A percentile compares a stretch with the other conserved stretches of the same genome.
phyloP scores from a whole-genome alignment of 1,140 invertebrate species.

The Trachymyrmex septentrionalis region DNA sequence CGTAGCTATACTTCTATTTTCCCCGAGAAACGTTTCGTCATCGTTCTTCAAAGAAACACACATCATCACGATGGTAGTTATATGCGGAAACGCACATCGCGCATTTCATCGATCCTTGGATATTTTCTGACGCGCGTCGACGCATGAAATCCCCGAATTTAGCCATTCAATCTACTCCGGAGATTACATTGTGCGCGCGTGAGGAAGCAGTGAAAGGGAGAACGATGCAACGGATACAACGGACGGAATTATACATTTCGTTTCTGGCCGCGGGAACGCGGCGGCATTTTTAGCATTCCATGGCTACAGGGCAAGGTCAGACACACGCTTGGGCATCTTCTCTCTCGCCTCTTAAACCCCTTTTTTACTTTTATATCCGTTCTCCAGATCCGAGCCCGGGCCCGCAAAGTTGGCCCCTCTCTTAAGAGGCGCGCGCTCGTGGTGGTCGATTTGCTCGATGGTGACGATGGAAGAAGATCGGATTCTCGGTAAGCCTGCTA shows the following conservation, averaged over 20 bases:
- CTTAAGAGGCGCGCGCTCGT: neutral
- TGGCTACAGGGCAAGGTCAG: slow-evolving; percentile 55
- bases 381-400: neutral
- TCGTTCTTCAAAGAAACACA: neutral
- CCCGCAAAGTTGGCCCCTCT: neutral
- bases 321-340: slow-evolving; percentile 21
- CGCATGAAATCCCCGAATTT: slow-evolving; percentile 40
- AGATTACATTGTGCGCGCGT: slow-evolving; percentile 34
- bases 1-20: neutral
- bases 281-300: slow-evolving; percentile 64
- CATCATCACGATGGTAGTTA: neutral
- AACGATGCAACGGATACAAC: slow-evolving; percentile 25
- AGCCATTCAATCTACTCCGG: slow-evolving; percentile 13
- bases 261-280: slow-evolving; percentile 23
- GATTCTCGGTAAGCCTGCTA: slow-evolving; percentile 63
- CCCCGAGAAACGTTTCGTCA: neutral
- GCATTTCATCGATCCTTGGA: slow-evolving; percentile 23
- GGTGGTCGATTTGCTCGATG: slow-evolving; percentile 23
- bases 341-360: neutral
- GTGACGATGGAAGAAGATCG: slow-evolving; percentile 45
- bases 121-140: slow-evolving; percentile 34
- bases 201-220: slow-evolving; percentile 46
- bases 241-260: slow-evolving; percentile 44
- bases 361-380: slow-evolving; percentile 47
- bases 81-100: neutral